Evolutionary conservation across 2,888 invertebrate species (phyloP), one percentile per base, ranked within the genome.

Genomic region (Pollenia angustigena): DNA sequence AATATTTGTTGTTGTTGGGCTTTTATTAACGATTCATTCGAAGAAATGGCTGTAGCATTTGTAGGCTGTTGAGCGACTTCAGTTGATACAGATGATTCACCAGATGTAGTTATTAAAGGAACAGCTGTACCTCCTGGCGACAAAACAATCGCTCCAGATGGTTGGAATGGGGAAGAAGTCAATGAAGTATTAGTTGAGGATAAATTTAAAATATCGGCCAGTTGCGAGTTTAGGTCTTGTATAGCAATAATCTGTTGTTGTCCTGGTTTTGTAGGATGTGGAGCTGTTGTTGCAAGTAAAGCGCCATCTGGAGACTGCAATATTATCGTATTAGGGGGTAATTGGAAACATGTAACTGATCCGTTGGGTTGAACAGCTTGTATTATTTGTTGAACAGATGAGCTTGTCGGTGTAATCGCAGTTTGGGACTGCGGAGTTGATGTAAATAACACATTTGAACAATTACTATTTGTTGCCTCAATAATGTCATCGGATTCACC

Each of bases 311-410:
- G 88, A n/a, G 92, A 90, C 23, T 91, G 92, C 81, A 92, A 88
- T 76, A 92, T 71, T 82, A 92, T 92, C 2, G 92, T 92, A 58
- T 92, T 92, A 16, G 92, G 89, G 54, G 92, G 92, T 85, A 92
- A 87, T 85, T 92, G 92, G 42, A 92, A 91, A 83, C 92, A 92
- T 68, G 92, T 90, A 16, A 92, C 91, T 1, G 91, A 91, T 18
- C 92, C 92, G 66, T 92, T 92, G 10, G 92, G 91, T 80, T 90
- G 91, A 80, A 92, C 90, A 7, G 92, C 91, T 86, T 92, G 92
- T 85, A 92, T 87, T 62, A 85, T 83, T 84, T 89, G 87, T 16
- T 88, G 66, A 12, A 89, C 9, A 83, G 64, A 23, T 12, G 86
- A 50, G 85, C 54, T 84, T 87, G 87, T 62, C 78, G 80, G 72